Evolutionary conservation across 1,140 invertebrate genomes (phyloP), one percentile per base, ranked within the genome.

Genomic region (Drosophila leontia): DNA sequence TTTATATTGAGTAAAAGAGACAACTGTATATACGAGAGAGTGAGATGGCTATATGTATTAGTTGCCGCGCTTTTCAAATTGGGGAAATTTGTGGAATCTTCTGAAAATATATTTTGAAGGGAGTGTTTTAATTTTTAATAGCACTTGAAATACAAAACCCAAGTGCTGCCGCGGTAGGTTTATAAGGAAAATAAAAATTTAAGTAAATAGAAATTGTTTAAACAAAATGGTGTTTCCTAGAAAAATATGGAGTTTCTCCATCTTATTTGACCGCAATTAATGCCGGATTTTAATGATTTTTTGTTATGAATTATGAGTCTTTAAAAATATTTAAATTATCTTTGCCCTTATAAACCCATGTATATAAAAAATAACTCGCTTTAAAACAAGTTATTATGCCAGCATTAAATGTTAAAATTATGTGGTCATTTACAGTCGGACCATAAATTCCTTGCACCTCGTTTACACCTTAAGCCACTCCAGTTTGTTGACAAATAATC

Each of bases 391-490:
- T 26, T 17, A n/a, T 44, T 44, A 61, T 35, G 39, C 8, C 35
- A 56, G 23, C 35, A 39, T 26, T 56, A 56, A 56, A 26, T 3
- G 35, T 26, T 11, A 19, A 67, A 64, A 1, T 23, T 6, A 15
- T 42, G 26, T 41, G 6, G 15, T 42, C 4, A 50, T 19, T 37
- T 35, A 13, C 13, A 61, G 41, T 45, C 12, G 5, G n/a, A 2
- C 9, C 15, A 39, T 68, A 48, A 65, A 65, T 48, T 68, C 8
- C 11, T 72, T 32, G n/a, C 67, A 59, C 44, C n/a, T 72, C 19
- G 70, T 72, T 47, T 47, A 26, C 50, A 57, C 68, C 2, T 57
- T 12, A 23, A 7, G 13, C 44, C 26, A 64, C n/a, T 34, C 53
- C n/a, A 34, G 32, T 15, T 37, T 41, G 19, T 15, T 50, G 26